phyloP scores from a whole-genome alignment of 2,888 invertebrate species.

The Pristionchus mayeri region DNA sequence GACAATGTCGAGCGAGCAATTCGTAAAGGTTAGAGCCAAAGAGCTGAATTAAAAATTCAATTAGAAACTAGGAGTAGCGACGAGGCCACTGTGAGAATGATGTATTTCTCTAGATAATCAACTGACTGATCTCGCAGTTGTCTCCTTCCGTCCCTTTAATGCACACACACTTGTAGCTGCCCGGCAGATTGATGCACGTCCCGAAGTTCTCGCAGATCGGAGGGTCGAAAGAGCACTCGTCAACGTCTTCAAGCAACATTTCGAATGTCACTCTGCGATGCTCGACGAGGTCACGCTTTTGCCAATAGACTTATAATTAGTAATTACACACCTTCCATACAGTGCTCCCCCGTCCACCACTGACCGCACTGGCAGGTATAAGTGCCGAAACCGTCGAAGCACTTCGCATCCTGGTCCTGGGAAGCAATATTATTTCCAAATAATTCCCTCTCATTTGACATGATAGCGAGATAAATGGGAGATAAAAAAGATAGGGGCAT shows the following conservation, averaged over 20 bases:
- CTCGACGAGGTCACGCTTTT: too few species aligned
- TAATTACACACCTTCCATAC: not conserved
- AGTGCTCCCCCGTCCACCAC: constrained; percentile 10
- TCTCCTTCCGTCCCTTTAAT: constrained; percentile 18
- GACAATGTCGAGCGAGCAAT: not conserved
- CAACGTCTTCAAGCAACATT: too few species aligned
- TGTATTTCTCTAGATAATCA: too few species aligned
- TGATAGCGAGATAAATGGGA: too few species aligned
- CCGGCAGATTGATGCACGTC: not conserved
- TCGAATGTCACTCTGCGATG: too few species aligned
- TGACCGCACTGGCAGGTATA: constrained; percentile 4
- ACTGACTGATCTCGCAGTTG: constrained; percentile 25
- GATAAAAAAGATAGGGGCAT: too few species aligned
- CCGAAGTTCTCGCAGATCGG: not conserved
- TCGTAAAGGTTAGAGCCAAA: too few species aligned
- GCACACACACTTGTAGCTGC: not conserved
- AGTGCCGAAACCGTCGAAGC: constrained; percentile 22
- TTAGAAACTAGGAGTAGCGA: too few species aligned
- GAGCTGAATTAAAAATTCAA: too few species aligned
- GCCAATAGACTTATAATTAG: not conserved
- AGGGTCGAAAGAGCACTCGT: not conserved
- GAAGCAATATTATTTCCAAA: too few species aligned
- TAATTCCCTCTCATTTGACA: too few species aligned
- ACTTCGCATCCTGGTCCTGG: constrained; percentile 23
- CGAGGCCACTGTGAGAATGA: too few species aligned